A percentile compares a stretch with the other conserved stretches of the same genome.
These are phyloP conservation scores for Dipodomys stephensi DNA, from an alignment of 2,113 vertebrate species.

Conservation along the genomic window DNA sequence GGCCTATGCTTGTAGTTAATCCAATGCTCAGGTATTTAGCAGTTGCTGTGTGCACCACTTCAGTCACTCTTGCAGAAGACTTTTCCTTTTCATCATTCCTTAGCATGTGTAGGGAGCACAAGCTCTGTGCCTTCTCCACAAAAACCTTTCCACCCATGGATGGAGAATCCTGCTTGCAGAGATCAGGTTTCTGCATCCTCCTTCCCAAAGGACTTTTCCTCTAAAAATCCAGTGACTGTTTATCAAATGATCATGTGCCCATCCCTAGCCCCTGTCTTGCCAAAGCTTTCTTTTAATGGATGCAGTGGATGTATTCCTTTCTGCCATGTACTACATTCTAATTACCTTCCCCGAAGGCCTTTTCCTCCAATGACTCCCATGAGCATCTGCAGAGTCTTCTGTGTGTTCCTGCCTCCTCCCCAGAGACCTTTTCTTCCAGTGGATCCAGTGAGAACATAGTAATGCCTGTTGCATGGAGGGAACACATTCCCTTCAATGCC, in stretches of 20 bases:
- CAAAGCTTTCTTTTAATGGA: conserved; percentile 38
- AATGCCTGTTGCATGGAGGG: conserved; percentile 41
- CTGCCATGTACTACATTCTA: conserved; percentile 27
- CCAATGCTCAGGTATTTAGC: conserved; percentile 36
- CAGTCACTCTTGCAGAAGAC: conserved; percentile 39
- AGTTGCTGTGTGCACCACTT: conserved; percentile 37
- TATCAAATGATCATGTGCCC: background rate
- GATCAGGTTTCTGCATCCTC: conserved; percentile 32
- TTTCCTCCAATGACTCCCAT: conserved; percentile 1
- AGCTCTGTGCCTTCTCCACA: conserved; percentile 42
- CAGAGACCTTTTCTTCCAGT: conserved; percentile 32
- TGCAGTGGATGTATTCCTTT: conserved; percentile 11
- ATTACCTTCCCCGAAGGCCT: conserved; percentile 16
- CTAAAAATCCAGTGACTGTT: background rate
- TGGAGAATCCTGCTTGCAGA: conserved; percentile 15
- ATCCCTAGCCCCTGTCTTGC: background rate
- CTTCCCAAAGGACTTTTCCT: conserved; percentile 42
- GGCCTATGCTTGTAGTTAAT: conserved; percentile 38
- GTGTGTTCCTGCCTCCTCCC: conserved; percentile 16
- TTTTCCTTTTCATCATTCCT: conserved; percentile 43
- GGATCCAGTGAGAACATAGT: background rate
- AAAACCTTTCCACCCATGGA: conserved; percentile 50
- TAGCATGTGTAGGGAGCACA: conserved; percentile 43
- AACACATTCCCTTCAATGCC: background rate
- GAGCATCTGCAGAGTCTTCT: conserved; percentile 49